These are phyloP conservation scores for Poeciliopsis retropinna DNA, from an alignment of 2,113 vertebrate species.

Conservation along the genomic window DNA sequence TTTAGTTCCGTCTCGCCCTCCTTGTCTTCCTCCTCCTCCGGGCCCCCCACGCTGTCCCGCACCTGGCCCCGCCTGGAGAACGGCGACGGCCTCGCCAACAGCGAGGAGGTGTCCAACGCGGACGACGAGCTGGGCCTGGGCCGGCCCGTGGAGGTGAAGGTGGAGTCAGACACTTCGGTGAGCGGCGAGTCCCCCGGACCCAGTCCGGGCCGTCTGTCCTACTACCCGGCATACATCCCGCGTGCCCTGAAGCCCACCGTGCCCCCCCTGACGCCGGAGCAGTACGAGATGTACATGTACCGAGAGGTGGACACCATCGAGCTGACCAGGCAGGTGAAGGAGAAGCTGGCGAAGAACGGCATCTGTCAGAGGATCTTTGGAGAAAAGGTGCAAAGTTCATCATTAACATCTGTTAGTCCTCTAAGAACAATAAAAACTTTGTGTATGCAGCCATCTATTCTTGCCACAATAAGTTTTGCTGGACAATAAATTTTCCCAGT, in stretches of 20 bases:
- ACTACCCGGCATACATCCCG: constrained; percentile 90
- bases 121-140: constrained; percentile 83
- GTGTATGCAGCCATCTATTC: no score
- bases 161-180: constrained; percentile 79
- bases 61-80: constrained; percentile 85
- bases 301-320: constrained; percentile 97
- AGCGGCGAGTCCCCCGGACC: constrained; percentile 64
- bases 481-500: no score
- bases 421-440: not conserved
- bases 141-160: constrained; percentile 84
- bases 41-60: constrained; percentile 85
- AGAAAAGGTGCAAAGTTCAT: constrained; percentile 88
- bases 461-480: no score
- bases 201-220: constrained; percentile 81
- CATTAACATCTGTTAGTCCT: not conserved
- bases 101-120: constrained; percentile 80
- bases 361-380: constrained; percentile 99
- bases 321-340: constrained; percentile 96
- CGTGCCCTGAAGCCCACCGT: constrained; percentile 94
- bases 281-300: constrained; percentile 99
- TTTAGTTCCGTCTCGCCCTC: constrained; percentile 92
- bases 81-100: constrained; percentile 73
- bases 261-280: constrained; percentile 93
- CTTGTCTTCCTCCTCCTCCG: constrained; percentile 89
- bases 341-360: constrained; percentile 98